A percentile compares a stretch with the other conserved stretches of the same genome.
These are phyloP conservation scores for Linnaemya vulpina DNA, from an alignment of 2,888 invertebrate species.

Conservation along the genomic window DNA sequence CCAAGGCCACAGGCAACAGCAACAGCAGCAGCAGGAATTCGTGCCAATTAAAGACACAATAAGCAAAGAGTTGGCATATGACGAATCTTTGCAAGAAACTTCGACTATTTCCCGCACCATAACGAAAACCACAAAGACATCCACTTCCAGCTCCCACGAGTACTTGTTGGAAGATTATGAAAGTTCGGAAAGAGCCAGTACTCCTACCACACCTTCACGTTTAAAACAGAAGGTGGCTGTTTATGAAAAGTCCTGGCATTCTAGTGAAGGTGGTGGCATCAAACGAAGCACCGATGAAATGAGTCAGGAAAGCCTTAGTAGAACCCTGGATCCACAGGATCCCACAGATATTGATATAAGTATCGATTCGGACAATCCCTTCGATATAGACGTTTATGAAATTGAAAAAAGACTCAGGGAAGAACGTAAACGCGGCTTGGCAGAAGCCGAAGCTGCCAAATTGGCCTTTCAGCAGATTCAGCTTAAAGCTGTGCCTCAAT, in stretches of 20 bases:
- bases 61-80: conserved; percentile 12
- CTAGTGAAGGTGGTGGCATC: conserved; percentile 77
- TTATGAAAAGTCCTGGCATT: conserved; percentile 91
- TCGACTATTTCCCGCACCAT: conserved; percentile 77
- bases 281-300: conserved; percentile 79
- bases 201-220: conserved; percentile 81
- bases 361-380: conserved; percentile 77
- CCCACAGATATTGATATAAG: conserved; percentile 46
- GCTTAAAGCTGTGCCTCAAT: conserved; percentile 85
- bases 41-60: conserved; percentile 22
- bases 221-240: conserved; percentile 90
- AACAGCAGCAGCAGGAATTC: conserved; percentile 61
- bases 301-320: conserved; percentile 74
- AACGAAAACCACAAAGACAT: conserved; percentile 78
- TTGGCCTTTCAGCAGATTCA: conserved; percentile 85
- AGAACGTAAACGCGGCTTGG: conserved; percentile 84
- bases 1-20: conserved; percentile 67
- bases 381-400: conserved; percentile 85
- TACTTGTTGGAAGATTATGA: conserved; percentile 74
- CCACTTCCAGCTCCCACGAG: conserved; percentile 66
- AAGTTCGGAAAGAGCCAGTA: conserved; percentile 65
- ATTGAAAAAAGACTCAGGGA: conserved; percentile 85
- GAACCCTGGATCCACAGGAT: conserved; percentile 60
- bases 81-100: conserved; percentile 65
- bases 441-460: conserved; percentile 83